Evolutionary conservation across 2,113 vertebrate genomes (phyloP), one percentile per base, ranked within the genome.

Genomic region (Coptodon bakossiorum): DNA sequence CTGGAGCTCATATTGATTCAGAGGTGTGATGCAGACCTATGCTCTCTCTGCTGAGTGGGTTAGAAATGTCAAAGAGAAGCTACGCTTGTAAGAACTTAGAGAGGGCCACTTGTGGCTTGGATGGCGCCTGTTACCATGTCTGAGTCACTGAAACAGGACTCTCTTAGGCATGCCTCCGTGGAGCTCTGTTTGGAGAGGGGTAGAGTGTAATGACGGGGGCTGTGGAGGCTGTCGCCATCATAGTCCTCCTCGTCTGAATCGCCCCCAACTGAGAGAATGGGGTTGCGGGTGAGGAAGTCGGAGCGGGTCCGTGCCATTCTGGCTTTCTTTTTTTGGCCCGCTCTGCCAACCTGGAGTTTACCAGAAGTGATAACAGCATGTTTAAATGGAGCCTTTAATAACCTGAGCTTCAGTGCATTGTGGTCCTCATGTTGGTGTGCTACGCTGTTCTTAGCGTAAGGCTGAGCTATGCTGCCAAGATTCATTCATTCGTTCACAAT

Each of bases 261-360:
- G 93, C 97, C 98, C 97, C 98, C 98, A 94, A 96, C 96, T 93
- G 97, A 97, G 86, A 96, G 95, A 95, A 95, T 94, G 97, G 97
- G 97, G 95, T 96, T 96, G 94, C 98, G 99, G 98, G 98, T 99
- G 97, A 99, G 97, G 97, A 99, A 99, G 98, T 99, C 98, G 94
- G 98, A 99, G 96, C 98, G 99, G 29, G 99, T 99, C 97, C 98
- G 98, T 90, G 99, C 98, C 98, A 99, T 99, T 97, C 98, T 97
- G 96, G 97, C 98, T 98, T 98, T 99, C 98, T 99, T 98, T 99
- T 98, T 99, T 97, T 98, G 98, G 96, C 97, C 97, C 38, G 88
- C 94, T 94, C 96, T 96, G 94, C 95, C 93, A 83, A 97, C 97
- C 97, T 97, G 94, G 92, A 92, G 96, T 97, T 96, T 93, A 96